These are phyloP conservation scores for Pangasius mekongensis DNA, from an alignment of 2,797 vertebrate species.

Conservation along the genomic window DNA sequence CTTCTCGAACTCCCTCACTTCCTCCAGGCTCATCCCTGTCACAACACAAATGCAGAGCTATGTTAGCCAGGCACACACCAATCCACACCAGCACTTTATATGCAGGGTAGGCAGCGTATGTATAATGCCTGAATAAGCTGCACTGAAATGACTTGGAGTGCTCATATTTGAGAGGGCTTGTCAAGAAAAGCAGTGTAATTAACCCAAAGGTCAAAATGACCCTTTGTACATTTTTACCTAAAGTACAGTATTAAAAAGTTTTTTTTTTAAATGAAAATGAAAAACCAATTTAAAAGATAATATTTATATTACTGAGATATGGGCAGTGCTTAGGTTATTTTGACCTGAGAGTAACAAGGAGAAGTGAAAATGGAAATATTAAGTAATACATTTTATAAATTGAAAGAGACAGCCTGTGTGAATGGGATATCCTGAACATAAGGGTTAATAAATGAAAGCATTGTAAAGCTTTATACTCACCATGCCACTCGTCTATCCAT, in stretches of 20 bases:
- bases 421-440: not conserved
- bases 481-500: conserved; percentile 85
- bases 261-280: not conserved
- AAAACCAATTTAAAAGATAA: not conserved
- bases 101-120: not conserved
- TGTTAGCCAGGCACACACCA: conserved; percentile 7
- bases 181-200: not conserved
- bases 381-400: not conserved
- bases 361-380: not conserved
- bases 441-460: not conserved
- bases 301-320: not conserved
- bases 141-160: not conserved
- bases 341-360: not conserved
- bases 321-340: not conserved
- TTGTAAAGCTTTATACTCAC: conserved; percentile 65
- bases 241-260: not conserved
- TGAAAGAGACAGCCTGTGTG: not conserved
- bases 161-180: not conserved
- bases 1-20: conserved; percentile 79
- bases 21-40: conserved; percentile 78
- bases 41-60: conserved; percentile 1
- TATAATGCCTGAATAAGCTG: not conserved
- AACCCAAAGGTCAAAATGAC: not conserved
- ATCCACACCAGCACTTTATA: not conserved
- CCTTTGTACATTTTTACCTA: not conserved